A percentile compares a stretch with the other conserved stretches of the same genome.
phyloP scores from a whole-genome alignment of 1,140 invertebrate species.

The Ladona fulva region DNA sequence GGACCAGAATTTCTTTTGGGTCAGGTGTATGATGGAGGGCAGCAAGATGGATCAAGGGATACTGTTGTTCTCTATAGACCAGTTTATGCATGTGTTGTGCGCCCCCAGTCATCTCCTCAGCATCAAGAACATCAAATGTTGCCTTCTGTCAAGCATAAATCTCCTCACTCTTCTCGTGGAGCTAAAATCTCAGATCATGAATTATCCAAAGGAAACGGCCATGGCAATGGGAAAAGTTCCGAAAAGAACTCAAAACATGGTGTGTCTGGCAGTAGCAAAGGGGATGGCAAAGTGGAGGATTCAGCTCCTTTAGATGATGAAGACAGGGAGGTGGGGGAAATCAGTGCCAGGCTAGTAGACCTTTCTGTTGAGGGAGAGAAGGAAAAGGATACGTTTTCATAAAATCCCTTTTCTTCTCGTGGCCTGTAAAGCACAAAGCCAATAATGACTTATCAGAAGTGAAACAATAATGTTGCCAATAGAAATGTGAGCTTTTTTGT shows the following conservation, averaged over 20 bases:
- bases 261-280: background rate
- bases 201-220: background rate
- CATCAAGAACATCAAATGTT: background rate
- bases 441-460: background rate
- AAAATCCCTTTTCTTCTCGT: background rate
- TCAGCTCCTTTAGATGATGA: background rate
- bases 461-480: background rate
- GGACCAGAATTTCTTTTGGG: slow-evolving; percentile 73
- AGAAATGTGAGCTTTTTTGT: background rate
- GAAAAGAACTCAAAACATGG: background rate
- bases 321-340: background rate
- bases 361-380: background rate
- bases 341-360: background rate
- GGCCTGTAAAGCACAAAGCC: background rate
- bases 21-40: slow-evolving; percentile 71
- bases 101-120: slow-evolving; percentile 15
- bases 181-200: background rate
- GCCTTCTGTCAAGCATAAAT: background rate
- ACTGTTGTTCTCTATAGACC: slow-evolving; percentile 55
- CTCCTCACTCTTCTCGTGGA: background rate
- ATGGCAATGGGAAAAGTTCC: background rate
- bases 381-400: background rate
- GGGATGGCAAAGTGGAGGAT: background rate
- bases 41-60: slow-evolving; percentile 35
- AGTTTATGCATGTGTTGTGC: slow-evolving; percentile 51